Percentiles rank a stretch among this genome's conserved stretches.
Conservation (phyloP, 2,113 vertebrate genomes). For the Phoenicopterus ruber region DNA sequence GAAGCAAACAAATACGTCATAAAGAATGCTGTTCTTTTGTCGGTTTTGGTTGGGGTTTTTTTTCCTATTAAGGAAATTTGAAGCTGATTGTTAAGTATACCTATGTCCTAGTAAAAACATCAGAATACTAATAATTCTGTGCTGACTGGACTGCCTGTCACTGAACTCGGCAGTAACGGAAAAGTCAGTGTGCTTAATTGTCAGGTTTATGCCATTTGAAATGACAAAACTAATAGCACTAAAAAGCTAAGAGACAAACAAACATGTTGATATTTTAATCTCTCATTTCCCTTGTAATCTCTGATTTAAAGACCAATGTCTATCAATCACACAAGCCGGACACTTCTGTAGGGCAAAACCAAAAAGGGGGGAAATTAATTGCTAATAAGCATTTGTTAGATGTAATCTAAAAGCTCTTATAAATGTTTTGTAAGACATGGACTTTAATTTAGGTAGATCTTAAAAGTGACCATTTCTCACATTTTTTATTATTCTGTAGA, state of each 20-base stretch:
- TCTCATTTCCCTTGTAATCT: background rate
- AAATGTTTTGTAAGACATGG: background rate
- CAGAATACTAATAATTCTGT: background rate
- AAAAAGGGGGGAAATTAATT: background rate
- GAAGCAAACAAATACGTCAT: background rate
- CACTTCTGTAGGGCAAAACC: background rate
- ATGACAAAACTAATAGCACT: background rate
- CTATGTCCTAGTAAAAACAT: background rate
- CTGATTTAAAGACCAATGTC: background rate
- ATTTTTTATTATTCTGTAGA: background rate
- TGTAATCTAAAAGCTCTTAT: background rate
- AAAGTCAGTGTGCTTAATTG: conserved; percentile 1
- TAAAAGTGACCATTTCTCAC: background rate
- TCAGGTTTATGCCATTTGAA: background rate
- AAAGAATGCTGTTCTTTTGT: background rate
- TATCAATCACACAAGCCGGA: background rate
- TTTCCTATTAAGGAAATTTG: background rate
- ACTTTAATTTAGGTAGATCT: background rate
- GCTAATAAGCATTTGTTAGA: background rate
- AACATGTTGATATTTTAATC: background rate
- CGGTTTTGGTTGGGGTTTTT: background rate
- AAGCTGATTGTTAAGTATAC: background rate
- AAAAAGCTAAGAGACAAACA: background rate
- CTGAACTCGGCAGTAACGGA: background rate
- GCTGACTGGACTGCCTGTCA: background rate